phyloP scores from a whole-genome alignment of 2,888 invertebrate genomes.

The Tenthredo livida region DNA sequence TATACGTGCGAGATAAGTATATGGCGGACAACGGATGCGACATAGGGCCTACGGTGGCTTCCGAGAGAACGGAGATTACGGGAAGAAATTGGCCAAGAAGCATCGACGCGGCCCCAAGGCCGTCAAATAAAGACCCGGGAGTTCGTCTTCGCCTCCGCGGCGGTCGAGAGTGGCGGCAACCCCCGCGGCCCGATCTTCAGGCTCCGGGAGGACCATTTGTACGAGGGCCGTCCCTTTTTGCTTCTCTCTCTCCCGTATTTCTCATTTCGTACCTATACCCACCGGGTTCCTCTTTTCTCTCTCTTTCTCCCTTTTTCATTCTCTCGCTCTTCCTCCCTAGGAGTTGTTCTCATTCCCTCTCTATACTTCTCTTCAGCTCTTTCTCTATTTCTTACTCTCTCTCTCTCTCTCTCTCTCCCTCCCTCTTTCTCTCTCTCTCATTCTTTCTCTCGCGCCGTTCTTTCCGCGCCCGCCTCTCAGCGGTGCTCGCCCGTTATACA shows the following conservation, averaged over 20 bases:
- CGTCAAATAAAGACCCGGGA: conserved; percentile 52
- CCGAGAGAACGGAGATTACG: conserved; percentile 52
- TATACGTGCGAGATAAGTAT: not conserved
- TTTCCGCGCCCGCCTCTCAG: conserved; percentile 55
- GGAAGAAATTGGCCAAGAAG: conserved; percentile 48
- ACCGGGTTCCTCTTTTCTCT: conserved; percentile 54
- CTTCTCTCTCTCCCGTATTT: conserved; percentile 49
- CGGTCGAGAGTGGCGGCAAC: conserved; percentile 50
- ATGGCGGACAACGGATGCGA: conserved; percentile 35
- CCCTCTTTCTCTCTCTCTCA: conserved; percentile 53
- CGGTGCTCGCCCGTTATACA: conserved; percentile 56
- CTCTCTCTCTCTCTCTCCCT: conserved; percentile 51
- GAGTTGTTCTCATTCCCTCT: conserved; percentile 53
- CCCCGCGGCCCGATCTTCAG: conserved; percentile 52
- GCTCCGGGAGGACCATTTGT: conserved; percentile 60
- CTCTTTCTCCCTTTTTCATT: conserved; percentile 51
- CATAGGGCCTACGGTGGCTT: conserved; percentile 42
- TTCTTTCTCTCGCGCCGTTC: conserved; percentile 51
- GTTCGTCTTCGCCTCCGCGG: conserved; percentile 50
- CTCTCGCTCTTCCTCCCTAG: conserved; percentile 53
- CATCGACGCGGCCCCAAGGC: conserved; percentile 49
- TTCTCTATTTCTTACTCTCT: conserved; percentile 55
- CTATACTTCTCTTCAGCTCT: conserved; percentile 54
- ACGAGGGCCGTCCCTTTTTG: conserved; percentile 56
- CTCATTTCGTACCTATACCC: conserved; percentile 53